phyloP scores from a whole-genome alignment of 1,140 invertebrate genomes.

The Prorops nasuta region DNA sequence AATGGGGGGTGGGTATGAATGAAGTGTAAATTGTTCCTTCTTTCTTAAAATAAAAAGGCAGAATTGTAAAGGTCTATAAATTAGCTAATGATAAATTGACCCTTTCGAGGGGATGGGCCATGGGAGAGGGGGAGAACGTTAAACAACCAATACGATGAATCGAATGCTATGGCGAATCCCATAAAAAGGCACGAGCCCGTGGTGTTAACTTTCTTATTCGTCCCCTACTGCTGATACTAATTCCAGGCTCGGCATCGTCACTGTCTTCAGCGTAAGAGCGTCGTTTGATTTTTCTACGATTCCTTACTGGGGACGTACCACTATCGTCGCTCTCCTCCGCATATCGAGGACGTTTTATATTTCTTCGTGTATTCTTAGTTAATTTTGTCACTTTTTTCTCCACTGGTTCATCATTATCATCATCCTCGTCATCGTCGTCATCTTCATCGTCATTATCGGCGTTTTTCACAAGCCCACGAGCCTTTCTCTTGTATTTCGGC shows the following conservation, averaged over 20 bases:
- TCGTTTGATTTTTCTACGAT: constrained; percentile 40
- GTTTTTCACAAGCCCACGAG: constrained; percentile 11
- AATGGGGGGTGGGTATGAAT: no score
- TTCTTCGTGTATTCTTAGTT: constrained; percentile 40
- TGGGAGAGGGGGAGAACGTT: no score
- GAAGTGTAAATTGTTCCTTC: no score
- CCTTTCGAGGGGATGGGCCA: no score
- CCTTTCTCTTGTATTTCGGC: no score
- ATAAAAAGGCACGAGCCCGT: constrained; percentile 68
- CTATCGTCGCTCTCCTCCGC: constrained; percentile 63
- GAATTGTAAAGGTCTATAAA: no score
- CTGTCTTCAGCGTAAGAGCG: constrained; percentile 48
- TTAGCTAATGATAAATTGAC: no score
- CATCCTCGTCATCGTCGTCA: constrained; percentile 22
- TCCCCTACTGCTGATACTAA: constrained; percentile 79
- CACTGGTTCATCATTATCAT: constrained; percentile 17
- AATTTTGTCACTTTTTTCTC: constrained; percentile 23
- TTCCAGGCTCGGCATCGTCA: constrained; percentile 51
- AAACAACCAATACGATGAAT: no score
- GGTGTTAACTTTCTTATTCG: constrained; percentile 79
- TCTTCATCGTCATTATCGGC: constrained; percentile 15
- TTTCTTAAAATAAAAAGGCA: no score
- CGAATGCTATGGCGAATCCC: constrained; percentile 56
- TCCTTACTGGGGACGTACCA: constrained; percentile 36
- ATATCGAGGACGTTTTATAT: constrained; percentile 59